Percentiles rank a stretch among this genome's conserved stretches.
phyloP scores from a whole-genome alignment of 2,797 vertebrate species.

The Cuniculus paca region DNA sequence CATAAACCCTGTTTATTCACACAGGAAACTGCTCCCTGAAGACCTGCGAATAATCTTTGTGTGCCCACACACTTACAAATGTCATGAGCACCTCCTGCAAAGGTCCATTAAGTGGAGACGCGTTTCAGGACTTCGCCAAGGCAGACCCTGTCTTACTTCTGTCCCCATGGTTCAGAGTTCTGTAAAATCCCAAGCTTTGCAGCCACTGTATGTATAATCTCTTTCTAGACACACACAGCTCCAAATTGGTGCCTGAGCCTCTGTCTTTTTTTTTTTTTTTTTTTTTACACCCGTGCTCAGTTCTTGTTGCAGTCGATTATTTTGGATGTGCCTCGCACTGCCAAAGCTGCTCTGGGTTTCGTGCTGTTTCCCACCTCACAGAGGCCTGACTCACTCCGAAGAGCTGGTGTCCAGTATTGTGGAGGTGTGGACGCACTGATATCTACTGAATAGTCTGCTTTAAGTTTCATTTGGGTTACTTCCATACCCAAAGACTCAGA shows the following conservation, averaged over 20 bases:
- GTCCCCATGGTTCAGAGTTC: neutral
- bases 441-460: conserved; percentile 12
- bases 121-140: neutral
- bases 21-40: neutral
- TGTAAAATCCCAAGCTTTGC: neutral
- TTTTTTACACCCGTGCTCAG: neutral
- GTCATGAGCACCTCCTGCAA: neutral
- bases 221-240: neutral
- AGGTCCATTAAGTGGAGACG: neutral
- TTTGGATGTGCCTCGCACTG: neutral
- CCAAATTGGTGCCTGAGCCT: too few relatives aligned
- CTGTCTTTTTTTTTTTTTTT: too few relatives aligned
- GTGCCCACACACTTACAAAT: neutral
- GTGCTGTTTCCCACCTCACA: neutral
- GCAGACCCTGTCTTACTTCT: neutral
- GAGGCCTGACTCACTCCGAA: neutral
- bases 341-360: neutral
- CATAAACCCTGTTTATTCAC: neutral
- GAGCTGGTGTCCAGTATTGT: neutral
- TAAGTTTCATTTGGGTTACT: neutral
- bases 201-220: neutral
- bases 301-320: neutral
- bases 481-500: neutral
- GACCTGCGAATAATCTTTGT: neutral
- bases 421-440: neutral